phyloP scores from a whole-genome alignment of 2,113 vertebrate genomes.

The Odocoileus virginianus region DNA sequence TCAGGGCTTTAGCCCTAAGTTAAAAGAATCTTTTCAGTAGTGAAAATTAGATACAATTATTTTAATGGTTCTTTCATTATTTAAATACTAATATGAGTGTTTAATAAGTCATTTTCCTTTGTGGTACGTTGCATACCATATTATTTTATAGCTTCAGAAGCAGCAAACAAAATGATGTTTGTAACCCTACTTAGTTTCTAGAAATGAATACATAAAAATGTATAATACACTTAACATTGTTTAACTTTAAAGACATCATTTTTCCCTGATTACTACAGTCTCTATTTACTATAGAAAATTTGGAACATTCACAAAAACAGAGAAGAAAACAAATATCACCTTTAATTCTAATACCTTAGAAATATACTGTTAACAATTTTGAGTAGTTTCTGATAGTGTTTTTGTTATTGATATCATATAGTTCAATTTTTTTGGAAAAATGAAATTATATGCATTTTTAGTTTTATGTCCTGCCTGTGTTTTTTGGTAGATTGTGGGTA shows the following conservation, averaged over 20 bases:
- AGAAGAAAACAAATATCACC: background rate
- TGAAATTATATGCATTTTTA: background rate
- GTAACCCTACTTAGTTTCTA: background rate
- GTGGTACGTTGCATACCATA: background rate
- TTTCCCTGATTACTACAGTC: background rate
- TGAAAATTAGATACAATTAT: background rate
- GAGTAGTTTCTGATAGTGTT: background rate
- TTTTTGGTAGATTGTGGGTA: background rate
- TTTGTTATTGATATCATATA: background rate
- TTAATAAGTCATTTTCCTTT: background rate
- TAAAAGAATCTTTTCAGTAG: background rate
- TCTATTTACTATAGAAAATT: background rate
- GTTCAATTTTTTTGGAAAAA: background rate
- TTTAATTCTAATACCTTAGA: background rate
- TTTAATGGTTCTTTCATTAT: background rate
- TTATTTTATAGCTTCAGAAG: background rate
- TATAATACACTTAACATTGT: background rate
- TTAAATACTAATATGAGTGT: slow-evolving; percentile 6
- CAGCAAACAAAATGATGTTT: slow-evolving; percentile 12
- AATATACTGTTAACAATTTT: background rate
- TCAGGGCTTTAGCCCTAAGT: background rate
- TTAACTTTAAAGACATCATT: background rate
- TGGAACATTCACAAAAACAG: background rate
- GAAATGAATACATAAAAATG: background rate
- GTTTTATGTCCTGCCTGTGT: background rate